Conservation (phyloP, 1,140 invertebrate species). For the Apis mellifera region Amel_HAv3.1 CM009931.2:25173501-25174000, state of each 20-base stretch:
- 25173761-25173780: not conserved
- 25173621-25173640: not conserved
- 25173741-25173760: conserved; percentile 8
- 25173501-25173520: too few species aligned
- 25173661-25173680: not conserved
- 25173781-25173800: conserved; percentile 13
- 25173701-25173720: conserved; percentile 1
- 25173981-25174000: conserved; percentile 61
- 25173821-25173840: not conserved
- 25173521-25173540: too few species aligned
- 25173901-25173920: conserved; percentile 18
- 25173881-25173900: conserved; percentile 41
- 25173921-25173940: conserved; percentile 54
- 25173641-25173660: not conserved
- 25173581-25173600: not conserved
- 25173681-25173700: not conserved
- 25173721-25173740: not conserved
- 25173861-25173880: conserved; percentile 42
- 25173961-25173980: conserved; percentile 54
- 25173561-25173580: not conserved
- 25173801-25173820: conserved; percentile 21
- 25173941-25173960: conserved; percentile 59
- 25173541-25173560: too few species aligned
- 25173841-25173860: not conserved
- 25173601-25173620: not conserved